A percentile compares a stretch with the other conserved stretches of the same genome.
phyloP scores from a whole-genome alignment of 2,888 invertebrate species.

The Altica lythri region DNA sequence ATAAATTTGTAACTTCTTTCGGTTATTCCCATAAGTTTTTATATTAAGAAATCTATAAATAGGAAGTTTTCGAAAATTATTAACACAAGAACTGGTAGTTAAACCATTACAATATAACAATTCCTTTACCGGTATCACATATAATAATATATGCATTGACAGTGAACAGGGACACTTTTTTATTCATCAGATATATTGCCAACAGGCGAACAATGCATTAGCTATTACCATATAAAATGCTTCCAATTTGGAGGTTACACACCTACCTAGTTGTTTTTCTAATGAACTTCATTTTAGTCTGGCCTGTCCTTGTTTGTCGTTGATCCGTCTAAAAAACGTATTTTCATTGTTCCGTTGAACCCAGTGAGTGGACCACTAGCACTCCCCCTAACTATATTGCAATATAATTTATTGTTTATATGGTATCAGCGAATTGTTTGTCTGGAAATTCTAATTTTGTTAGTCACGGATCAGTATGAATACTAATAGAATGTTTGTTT shows the following conservation, averaged over 20 bases:
- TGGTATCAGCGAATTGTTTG: background rate
- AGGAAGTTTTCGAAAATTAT: too few species aligned
- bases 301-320: conserved; percentile 20
- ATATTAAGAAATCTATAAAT: too few species aligned
- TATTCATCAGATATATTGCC: conserved; percentile 19
- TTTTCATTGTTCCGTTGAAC: conserved; percentile 26
- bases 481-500: background rate
- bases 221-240: conserved; percentile 25
- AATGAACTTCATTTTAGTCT: conserved; percentile 19
- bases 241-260: conserved; percentile 27
- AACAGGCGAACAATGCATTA: conserved; percentile 23
- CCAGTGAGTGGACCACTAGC: background rate
- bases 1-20: too few species aligned
- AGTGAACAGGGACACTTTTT: conserved; percentile 9
- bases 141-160: too few species aligned
- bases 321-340: conserved; percentile 5
- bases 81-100: too few species aligned
- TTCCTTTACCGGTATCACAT: too few species aligned
- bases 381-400: background rate
- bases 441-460: conserved; percentile 1
- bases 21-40: too few species aligned
- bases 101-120: too few species aligned
- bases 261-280: conserved; percentile 32
- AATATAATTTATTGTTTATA: conserved; percentile 12
- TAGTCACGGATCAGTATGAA: background rate